Evolutionary conservation across 92 coral and sea anemone genomes (phyloP), one percentile per base, ranked within the genome.

Genomic region (Phymanthus crucifer): DNA sequence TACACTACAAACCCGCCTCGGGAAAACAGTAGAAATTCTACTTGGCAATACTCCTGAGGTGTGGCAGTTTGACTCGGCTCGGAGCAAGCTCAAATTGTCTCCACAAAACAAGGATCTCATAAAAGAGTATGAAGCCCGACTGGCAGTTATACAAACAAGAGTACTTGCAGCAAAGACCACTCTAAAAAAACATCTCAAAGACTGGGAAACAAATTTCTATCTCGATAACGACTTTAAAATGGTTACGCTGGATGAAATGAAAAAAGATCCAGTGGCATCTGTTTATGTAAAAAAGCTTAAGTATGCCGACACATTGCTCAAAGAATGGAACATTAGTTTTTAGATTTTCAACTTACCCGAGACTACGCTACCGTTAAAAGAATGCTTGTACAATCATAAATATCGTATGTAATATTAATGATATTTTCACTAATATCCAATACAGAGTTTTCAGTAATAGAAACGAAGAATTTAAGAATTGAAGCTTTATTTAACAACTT

Each of bases 251-350:
- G 61, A 52, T 0, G 23, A 52, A 52, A 52, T 52, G 61, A 52
- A 52, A 52, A 52, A 52, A 8, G 23, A 52, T 52, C 61, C 61
- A 12, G 61, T 1, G 23, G 61, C 61, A 52, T 18, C 61, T 52
- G 61, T 52, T 12, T 52, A 18, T 52, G 21, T 52, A 52, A 52
- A 52, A 52, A 52, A 52, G 61, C 23, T 52, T 4, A 52, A 52
- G 21, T 52, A 52, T 52, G 61, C 23, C 4, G 61, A 52, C 1
- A 43, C 7, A 43, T 43, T 43, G n/a, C 68, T 0, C 68, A 58
- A 58, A 58, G 68, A 58, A 58, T 58, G 68, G 68, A 58, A 58
- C 24, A 58, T 58, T 19, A 58, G 24, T 19, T 58, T 58, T 27
- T 58, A 58, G 68, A 8, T 58, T 58, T 58, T 18, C 7, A 58